These are phyloP conservation scores for Palythoa caribaeorum DNA, from an alignment of 92 coral and sea anemone species.

Conservation along the genomic window DNA sequence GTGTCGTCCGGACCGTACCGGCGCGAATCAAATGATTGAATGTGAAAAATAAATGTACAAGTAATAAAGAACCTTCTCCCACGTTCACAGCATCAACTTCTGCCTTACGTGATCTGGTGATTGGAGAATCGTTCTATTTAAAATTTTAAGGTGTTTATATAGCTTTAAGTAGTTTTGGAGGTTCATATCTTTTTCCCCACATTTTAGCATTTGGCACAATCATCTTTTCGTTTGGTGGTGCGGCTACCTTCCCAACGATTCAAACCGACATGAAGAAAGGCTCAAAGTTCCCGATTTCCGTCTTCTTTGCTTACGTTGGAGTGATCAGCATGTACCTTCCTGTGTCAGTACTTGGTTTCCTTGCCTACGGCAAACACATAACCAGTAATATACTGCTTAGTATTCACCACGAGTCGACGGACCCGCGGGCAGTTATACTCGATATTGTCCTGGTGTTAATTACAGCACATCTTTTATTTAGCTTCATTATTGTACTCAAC, in stretches of 20 bases:
- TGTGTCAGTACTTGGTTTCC: constrained; percentile 81
- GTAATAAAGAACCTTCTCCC: no score
- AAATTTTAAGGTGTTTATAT: neutral
- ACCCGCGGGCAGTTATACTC: constrained; percentile 57
- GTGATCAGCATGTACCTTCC: constrained; percentile 89
- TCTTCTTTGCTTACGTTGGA: constrained; percentile 76
- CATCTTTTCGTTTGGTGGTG: constrained; percentile 94
- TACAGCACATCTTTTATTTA: constrained; percentile 83
- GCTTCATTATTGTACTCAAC: constrained; percentile 91
- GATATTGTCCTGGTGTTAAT: constrained; percentile 81
- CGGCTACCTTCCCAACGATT: constrained; percentile 95
- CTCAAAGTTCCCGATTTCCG: constrained; percentile 74
- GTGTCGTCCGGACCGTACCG: no score
- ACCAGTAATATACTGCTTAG: constrained; percentile 74
- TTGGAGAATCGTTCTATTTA: no score
- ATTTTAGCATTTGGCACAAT: constrained; percentile 90
- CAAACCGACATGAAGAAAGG: constrained; percentile 94
- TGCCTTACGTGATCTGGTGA: no score
- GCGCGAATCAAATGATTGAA: no score
- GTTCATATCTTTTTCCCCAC: neutral
- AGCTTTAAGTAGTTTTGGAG: neutral
- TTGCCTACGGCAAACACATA: constrained; percentile 80
- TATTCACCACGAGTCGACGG: constrained; percentile 40
- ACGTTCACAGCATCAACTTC: no score
- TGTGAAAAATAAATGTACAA: no score